phyloP scores from a whole-genome alignment of 1,140 invertebrate genomes.

The Hyles vespertilio region DNA sequence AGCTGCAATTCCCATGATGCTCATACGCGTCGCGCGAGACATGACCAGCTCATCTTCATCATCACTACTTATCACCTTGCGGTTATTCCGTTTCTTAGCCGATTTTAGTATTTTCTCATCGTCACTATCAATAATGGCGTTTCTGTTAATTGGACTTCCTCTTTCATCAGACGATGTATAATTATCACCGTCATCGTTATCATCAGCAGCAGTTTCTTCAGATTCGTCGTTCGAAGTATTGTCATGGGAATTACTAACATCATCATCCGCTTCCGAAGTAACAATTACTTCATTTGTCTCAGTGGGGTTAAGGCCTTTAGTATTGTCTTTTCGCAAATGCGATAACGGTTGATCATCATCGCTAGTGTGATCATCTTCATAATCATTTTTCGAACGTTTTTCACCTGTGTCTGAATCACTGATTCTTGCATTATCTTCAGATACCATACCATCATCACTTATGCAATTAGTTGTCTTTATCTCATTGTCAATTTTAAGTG shows the following conservation, averaged over 20 bases:
- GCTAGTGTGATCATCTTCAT: conserved; percentile 23
- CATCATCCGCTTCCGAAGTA: conserved; percentile 15
- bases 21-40: conserved; percentile 67
- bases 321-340: conserved; percentile 5
- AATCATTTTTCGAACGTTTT: not conserved
- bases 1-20: conserved; percentile 65
- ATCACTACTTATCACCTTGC: conserved; percentile 7
- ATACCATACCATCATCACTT: not conserved
- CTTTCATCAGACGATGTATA: not conserved
- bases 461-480: not conserved
- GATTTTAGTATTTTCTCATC: not conserved
- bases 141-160: not conserved
- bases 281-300: conserved; percentile 18
- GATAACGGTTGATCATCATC: conserved; percentile 13
- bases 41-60: conserved; percentile 62
- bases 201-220: conserved; percentile 11
- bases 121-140: conserved; percentile 10
- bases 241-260: conserved; percentile 14
- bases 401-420: no score
- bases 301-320: conserved; percentile 3
- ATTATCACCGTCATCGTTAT: conserved; percentile 1
- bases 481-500: conserved; percentile 34
- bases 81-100: conserved; percentile 3
- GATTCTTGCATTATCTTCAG: not conserved
- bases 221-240: conserved; percentile 5